phyloP scores from a whole-genome alignment of 2,797 vertebrate genomes.

The Cichlasoma orientale region DNA sequence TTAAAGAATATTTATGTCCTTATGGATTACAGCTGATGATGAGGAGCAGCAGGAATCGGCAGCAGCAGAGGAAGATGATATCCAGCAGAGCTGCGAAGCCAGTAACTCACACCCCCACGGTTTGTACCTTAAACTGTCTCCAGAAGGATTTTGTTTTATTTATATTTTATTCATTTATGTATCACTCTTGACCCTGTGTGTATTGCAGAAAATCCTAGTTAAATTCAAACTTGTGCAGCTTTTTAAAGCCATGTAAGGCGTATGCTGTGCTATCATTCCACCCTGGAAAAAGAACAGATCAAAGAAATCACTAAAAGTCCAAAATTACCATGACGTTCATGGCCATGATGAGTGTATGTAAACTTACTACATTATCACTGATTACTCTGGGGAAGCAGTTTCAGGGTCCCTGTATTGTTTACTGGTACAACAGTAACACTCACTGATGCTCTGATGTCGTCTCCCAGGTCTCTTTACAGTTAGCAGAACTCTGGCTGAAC shows the following conservation, averaged over 20 bases:
- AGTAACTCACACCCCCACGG: neutral
- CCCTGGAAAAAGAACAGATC: too few relatives aligned
- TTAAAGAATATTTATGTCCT: neutral
- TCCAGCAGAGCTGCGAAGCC: conserved; percentile 1
- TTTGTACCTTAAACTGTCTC: neutral
- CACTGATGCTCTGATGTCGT: neutral
- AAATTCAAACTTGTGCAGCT: too few relatives aligned
- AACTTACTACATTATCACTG: too few relatives aligned
- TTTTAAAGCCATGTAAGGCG: too few relatives aligned
- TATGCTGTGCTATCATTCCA: too few relatives aligned
- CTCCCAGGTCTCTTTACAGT: conserved; percentile 2
- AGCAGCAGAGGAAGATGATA: neutral
- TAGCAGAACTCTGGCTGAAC: neutral
- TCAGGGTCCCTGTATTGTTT: neutral
- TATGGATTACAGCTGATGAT: neutral
- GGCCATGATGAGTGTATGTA: too few relatives aligned
- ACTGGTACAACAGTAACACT: neutral
- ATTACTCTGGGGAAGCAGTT: neutral
- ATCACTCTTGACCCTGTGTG: too few relatives aligned
- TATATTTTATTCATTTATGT: neutral
- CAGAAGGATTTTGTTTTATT: neutral
- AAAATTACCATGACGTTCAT: too few relatives aligned
- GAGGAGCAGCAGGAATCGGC: conserved; percentile 10
- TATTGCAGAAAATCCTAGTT: too few relatives aligned
- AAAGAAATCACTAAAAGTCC: too few relatives aligned